Conservation (phyloP, 2,113 vertebrate species). For the Panurus biarmicus region DNA sequence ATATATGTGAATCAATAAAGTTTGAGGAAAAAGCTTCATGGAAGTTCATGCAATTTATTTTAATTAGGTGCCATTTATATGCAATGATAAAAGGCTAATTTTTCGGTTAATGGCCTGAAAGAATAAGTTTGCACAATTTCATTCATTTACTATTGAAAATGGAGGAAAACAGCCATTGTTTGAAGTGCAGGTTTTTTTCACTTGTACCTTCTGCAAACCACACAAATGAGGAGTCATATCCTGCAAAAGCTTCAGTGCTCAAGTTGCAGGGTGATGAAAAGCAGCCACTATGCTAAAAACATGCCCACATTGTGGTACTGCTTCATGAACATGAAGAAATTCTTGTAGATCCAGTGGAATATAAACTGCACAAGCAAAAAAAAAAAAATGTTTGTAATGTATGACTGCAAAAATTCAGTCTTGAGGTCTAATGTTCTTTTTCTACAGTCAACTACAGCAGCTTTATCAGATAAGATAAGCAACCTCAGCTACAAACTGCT, state of each 20-base stretch:
- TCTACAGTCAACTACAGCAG: background rate
- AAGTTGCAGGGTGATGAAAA: background rate
- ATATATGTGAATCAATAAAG: background rate
- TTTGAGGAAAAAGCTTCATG: background rate
- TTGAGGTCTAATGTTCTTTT: background rate
- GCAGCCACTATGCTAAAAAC: background rate
- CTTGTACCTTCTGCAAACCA: background rate
- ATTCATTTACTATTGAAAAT: background rate
- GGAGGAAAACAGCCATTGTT: background rate
- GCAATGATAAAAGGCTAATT: background rate
- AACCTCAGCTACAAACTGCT: background rate
- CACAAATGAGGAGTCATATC: fast-evolving
- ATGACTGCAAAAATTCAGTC: background rate
- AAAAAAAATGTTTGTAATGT: background rate
- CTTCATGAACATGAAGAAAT: fast-evolving
- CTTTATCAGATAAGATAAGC: background rate
- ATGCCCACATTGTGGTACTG: background rate
- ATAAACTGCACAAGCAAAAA: background rate
- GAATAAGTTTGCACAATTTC: background rate
- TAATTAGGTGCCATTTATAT: background rate
- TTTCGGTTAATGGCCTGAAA: background rate
- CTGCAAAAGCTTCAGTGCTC: background rate
- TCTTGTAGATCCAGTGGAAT: background rate
- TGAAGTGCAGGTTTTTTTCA: background rate
- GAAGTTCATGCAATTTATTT: background rate